A percentile compares a stretch with the other conserved stretches of the same genome.
Conservation (phyloP, 2,113 vertebrate species). For the Bagarius yarrelli region DNA sequence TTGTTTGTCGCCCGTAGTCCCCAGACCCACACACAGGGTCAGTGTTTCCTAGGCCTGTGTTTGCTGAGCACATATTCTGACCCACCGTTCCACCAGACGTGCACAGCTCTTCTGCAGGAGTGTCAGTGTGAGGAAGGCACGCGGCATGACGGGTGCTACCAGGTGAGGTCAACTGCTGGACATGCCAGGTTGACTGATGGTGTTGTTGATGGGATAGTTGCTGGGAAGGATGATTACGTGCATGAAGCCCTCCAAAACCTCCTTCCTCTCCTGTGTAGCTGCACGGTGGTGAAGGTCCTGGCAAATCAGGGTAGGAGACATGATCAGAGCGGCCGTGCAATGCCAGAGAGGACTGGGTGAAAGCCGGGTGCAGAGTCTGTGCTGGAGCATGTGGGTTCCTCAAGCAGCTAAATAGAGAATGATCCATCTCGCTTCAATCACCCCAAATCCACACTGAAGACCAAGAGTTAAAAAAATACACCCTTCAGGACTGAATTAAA, state of each 20-base stretch:
- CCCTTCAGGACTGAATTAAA: neutral
- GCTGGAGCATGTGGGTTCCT: slow-evolving; percentile 84
- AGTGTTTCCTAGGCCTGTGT: slow-evolving; percentile 65
- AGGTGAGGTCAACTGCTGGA: slow-evolving; percentile 81
- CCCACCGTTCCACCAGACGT: slow-evolving; percentile 62
- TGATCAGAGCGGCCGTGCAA: slow-evolving; percentile 85
- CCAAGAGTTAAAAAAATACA: slow-evolving; percentile 20
- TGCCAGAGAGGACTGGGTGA: slow-evolving; percentile 82
- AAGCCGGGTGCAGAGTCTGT: slow-evolving; percentile 82
- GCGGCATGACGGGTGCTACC: slow-evolving; percentile 72
- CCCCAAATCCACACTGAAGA: slow-evolving; percentile 50
- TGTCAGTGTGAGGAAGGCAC: slow-evolving; percentile 78
- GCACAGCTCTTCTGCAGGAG: slow-evolving; percentile 78
- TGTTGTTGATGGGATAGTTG: slow-evolving; percentile 67
- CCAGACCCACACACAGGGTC: slow-evolving; percentile 77
- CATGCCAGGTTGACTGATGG: slow-evolving; percentile 81
- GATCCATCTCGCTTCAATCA: slow-evolving; percentile 83
- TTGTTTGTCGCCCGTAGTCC: slow-evolving; percentile 79
- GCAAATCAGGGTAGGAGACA: slow-evolving; percentile 85
- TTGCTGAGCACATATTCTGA: slow-evolving; percentile 75
- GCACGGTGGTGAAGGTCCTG: slow-evolving; percentile 78
- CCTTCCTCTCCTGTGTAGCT: slow-evolving; percentile 82
- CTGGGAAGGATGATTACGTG: slow-evolving; percentile 71
- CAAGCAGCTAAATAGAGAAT: slow-evolving; percentile 90
- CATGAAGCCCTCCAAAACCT: slow-evolving; percentile 77